phyloP scores from a whole-genome alignment of 1,140 invertebrate species.

The Cepaea nemoralis region DNA sequence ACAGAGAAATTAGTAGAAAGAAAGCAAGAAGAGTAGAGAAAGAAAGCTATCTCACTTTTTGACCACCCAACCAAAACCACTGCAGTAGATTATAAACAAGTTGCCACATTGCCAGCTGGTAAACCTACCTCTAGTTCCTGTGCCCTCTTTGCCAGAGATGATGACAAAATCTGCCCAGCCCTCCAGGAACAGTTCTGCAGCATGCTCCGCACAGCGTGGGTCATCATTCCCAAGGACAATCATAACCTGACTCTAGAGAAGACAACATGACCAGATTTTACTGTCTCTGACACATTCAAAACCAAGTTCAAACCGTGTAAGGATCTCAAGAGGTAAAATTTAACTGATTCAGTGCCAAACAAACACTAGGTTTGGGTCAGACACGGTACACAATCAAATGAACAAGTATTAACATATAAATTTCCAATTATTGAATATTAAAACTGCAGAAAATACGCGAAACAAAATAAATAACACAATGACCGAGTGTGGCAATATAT shows the following conservation, averaged over 20 bases:
- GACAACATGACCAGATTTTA: no score
- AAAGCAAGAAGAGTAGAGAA: not conserved
- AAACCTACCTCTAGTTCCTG: conserved; percentile 54
- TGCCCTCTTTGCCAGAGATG: conserved; percentile 61
- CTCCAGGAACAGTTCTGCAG: conserved; percentile 50
- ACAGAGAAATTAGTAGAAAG: not conserved
- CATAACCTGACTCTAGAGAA: conserved; percentile 59
- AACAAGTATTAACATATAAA: no score
- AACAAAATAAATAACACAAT: no score
- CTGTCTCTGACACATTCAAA: no score
- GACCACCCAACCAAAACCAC: not conserved
- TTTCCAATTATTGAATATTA: no score
- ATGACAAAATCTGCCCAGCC: conserved; percentile 54
- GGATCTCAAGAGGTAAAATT: no score
- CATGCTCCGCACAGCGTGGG: conserved; percentile 53
- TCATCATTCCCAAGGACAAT: conserved; percentile 61
- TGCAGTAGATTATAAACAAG: not conserved
- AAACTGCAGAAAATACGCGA: no score
- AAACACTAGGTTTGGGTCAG: no score
- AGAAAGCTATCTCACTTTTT: not conserved
- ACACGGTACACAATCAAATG: no score
- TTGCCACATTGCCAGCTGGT: not conserved
- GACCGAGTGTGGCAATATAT: no score
- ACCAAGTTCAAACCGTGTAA: no score
- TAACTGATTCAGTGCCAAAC: no score